Percentiles rank a stretch among this genome's conserved stretches.
phyloP scores from a whole-genome alignment of 2,797 vertebrate genomes.

The Telmatherina bonti region DNA sequence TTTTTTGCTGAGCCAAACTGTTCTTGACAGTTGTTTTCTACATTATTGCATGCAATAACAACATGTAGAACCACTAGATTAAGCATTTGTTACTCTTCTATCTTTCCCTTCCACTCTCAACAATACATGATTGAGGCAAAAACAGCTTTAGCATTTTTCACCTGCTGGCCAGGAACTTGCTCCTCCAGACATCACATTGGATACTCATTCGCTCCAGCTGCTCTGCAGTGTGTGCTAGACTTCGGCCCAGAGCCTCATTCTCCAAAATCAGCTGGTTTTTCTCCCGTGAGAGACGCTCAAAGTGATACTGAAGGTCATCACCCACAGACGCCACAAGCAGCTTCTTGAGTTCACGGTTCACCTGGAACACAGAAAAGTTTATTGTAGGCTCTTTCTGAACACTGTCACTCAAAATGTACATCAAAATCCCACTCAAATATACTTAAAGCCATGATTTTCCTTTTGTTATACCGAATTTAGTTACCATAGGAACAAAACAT shows the following conservation, averaged over 20 bases:
- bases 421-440: neutral
- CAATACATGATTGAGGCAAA: neutral
- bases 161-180: conserved; percentile 99
- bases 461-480: neutral
- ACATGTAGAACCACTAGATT: neutral
- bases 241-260: conserved; percentile 90
- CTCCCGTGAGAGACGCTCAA: conserved; percentile 93
- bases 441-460: too few species aligned
- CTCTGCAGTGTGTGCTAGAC: conserved; percentile 88
- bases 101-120: neutral
- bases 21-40: neutral
- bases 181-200: conserved; percentile 98
- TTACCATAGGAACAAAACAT: neutral
- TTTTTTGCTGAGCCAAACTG: neutral
- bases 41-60: neutral
- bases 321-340: conserved; percentile 96
- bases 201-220: conserved; percentile 98
- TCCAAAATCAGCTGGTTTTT: conserved; percentile 97
- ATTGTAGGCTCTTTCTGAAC: neutral
- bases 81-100: neutral
- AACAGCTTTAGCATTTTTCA: conserved; percentile 47
- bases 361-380: conserved; percentile 74
- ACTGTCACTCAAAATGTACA: neutral
- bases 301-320: conserved; percentile 96
- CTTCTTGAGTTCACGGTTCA: conserved; percentile 97